Evolutionary conservation across 2,888 invertebrate genomes (phyloP).

Genomic region (Caenorhabditis sp.): DNA sequence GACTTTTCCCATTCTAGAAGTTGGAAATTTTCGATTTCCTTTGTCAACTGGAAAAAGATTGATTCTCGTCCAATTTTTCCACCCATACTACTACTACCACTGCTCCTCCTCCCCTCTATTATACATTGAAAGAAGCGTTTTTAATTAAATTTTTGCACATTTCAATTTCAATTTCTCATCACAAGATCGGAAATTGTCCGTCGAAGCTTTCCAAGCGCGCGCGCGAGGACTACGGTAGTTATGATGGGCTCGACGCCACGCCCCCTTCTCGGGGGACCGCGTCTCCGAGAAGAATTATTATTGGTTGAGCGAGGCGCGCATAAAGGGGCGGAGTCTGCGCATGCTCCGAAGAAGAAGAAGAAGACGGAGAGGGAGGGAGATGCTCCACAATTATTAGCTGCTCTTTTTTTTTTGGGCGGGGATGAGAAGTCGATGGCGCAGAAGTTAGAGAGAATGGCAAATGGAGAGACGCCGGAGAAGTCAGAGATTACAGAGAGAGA

Average conservation of each 20-base stretch:
- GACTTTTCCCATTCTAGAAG: too few relatives aligned
- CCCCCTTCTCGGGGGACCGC: not conserved
- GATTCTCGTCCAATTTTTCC: slow-evolving; percentile 20
- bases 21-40: too few relatives aligned
- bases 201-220: not conserved
- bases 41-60: not conserved
- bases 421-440: not conserved
- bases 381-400: slow-evolving; percentile 46
- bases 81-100: not conserved
- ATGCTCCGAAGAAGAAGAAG: not conserved
- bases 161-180: slow-evolving; percentile 4
- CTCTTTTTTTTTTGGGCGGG: slow-evolving; percentile 10
- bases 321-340: slow-evolving; percentile 16
- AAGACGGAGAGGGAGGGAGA: too few relatives aligned
- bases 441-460: not conserved
- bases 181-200: slow-evolving; percentile 30
- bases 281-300: slow-evolving; percentile 42
- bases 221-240: slow-evolving; percentile 4
- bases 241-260: slow-evolving; percentile 1
- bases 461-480: not conserved
- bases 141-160: slow-evolving; percentile 57
- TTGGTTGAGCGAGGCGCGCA: slow-evolving; percentile 43
- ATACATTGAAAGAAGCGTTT: slow-evolving; percentile 34
- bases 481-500: slow-evolving; percentile 8
- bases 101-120: slow-evolving; percentile 24